Evolutionary conservation across 2,888 invertebrate species (phyloP), one percentile per base, ranked within the genome.

Genomic region (Dasypolia templi): DNA sequence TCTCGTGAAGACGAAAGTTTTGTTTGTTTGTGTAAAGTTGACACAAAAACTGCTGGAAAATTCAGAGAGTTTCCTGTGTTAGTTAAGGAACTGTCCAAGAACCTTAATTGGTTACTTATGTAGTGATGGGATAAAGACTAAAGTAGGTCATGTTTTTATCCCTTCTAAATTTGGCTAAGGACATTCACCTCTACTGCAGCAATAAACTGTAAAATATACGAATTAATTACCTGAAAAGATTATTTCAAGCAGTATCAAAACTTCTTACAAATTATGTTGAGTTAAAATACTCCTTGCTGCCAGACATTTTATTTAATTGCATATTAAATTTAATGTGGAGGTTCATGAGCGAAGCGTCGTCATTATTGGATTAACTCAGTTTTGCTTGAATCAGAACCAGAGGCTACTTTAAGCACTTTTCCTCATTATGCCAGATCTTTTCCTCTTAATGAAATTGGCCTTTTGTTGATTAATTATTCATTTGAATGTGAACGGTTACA

Each of bases 231-330:
- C n/a, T n/a, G 42, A 53, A 71, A 53, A 32, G 12, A 44, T 56
- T 56, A 61, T 39, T 51, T 62, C 11, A 61, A 51, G 5, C 32
- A 44, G n/a, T 11, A 26, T 49, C 29, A 56, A 75, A 74, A 70
- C 56, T 66, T 66, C 12, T 70, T 53, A 59, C 58, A 67, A 56
- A 58, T 63, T 51, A 64, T n/a, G n/a, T 51, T 66, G 11, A 67
- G 44, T 66, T 59, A 66, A 75, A 83, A 66, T 72, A 59, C 63
- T 59, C 42, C 46, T 75, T 69, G 35, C 81, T 70, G 44, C 62
- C 59, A 81, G 76, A 76, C 76, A 39, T 82, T 84, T 83, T 42
- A 81, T 80, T 72, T 73, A 84, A 84, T 84, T 81, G 70, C 61
- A 71, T 72, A 49, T 68, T 84, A 68, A 72, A 76, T 84, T 72